phyloP scores from a whole-genome alignment of 2,888 invertebrate species.

The Drosophila longiperda region DNA sequence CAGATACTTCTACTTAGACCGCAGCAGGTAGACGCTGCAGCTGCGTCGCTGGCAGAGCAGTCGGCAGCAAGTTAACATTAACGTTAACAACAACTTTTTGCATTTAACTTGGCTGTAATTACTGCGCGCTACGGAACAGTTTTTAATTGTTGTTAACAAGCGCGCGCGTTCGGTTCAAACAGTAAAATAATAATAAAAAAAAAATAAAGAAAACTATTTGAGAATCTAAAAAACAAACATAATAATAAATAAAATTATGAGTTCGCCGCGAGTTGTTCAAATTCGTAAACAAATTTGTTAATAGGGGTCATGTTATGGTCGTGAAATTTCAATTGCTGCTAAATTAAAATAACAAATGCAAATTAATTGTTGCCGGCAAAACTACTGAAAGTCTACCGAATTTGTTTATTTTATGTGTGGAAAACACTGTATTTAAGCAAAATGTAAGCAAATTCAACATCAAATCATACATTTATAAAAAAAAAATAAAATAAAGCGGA shows the following conservation, averaged over 20 bases:
- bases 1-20: conserved; percentile 24
- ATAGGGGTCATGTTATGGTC: conserved; percentile 51
- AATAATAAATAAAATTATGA: conserved; percentile 17
- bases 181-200: conserved; percentile 13
- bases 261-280: conserved; percentile 57
- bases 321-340: conserved; percentile 32
- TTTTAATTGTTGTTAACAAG: conserved; percentile 82
- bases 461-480: neutral
- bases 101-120: conserved; percentile 77
- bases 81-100: conserved; percentile 47
- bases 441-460: conserved; percentile 27
- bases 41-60: conserved; percentile 24
- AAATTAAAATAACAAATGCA: conserved; percentile 36
- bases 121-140: conserved; percentile 65
- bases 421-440: neutral
- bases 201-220: conserved; percentile 6
- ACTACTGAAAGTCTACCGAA: conserved; percentile 10
- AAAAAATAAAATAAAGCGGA: no score
- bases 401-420: conserved; percentile 25
- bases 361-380: conserved; percentile 45
- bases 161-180: conserved; percentile 71
- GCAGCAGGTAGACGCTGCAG: conserved; percentile 13
- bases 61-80: conserved; percentile 44
- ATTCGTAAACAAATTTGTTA: conserved; percentile 35
- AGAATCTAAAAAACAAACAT: neutral